Evolutionary conservation across 2,888 invertebrate species (phyloP), one percentile per base, ranked within the genome.

Genomic region (Nephrotoma appendiculata): DNA sequence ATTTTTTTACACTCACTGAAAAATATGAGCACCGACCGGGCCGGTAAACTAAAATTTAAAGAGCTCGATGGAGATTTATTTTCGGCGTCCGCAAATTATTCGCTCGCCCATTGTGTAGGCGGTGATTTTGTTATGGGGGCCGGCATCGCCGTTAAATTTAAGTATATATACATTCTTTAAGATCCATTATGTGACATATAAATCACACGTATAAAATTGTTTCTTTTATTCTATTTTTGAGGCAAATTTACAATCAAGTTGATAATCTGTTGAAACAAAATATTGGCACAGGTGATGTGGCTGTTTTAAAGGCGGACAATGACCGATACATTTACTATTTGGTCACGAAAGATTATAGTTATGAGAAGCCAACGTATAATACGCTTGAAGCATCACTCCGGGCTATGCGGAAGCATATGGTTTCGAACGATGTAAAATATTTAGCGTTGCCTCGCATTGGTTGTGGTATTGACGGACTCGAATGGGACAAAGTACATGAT

Each of bases 391-490:
- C 89, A 31, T 93, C 93, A 0, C 89, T 93, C 19, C 89, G 88
- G 83, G 89, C 90, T 43, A 91, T 92, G 91, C 89, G 89, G 1
- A 89, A 90, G 2, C 92, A 92, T 86, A 91, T 91, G 91, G 91
- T 91, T 52, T 83, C 91, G 87, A 90, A 94, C 88, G 89, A 92
- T 6, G 93, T 95, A 0, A 90, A 90, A 42, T 91, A 93, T 85
- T 88, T 95, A 86, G 94, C 94, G 1, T 94, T 95, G 89, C 95
- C 95, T 0, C 90, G 92, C 87, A 93, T 95, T 88, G 95, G 95
- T 2, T 95, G 95, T 89, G 95, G 95, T 44, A 92, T 95, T 52
- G 95, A 95, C 90, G 91, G 93, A 15, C 91, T 95, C 4, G 92
- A 94, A 88, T 95, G 95, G 95, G 89, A 90, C 0, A 91, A 91